Base-by-base conservation (phyloP, 1,140 invertebrate genomes). In the Drosophila cardini region DNA sequence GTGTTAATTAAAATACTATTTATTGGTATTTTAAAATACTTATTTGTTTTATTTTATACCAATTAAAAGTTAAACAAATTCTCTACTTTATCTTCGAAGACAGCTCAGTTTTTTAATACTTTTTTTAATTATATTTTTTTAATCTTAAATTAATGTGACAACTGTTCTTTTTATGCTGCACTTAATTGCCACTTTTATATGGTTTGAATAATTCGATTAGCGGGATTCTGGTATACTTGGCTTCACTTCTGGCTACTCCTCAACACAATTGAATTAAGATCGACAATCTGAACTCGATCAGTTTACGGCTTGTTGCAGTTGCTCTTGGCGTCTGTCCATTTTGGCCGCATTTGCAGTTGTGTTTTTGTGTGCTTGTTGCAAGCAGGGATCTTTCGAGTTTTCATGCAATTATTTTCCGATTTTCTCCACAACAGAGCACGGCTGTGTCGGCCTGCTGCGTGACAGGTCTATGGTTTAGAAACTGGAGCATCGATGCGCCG, bases 321-420 rank as follows among this genome's bases (percentile, higher is more conserved):
- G 57, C 48, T 30, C 38, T 6, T 16, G 15, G 10, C 13, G 30
- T 26, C 30, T 55, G 7, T 42, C 50, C 69, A 36, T 60, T 77
- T 80, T 83, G 72, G 71, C 62, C 70, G 76, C 67, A 42, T 69
- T 74, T 72, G 60, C 76, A 76, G 78, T 78, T 43, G 21, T 26
- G 21, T 26, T 26, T 26, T 26, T 67, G 74, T 70, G 62, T 65
- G 78, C 80, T 74, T 69, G 80, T 68, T 46, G 18, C 79, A 62
- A 79, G 80, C 48, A 89, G 79, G 76, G 76, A 87, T 89, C 84
- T 84, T 63, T 76, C 48, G 26, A 71, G 64, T 83, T 82, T 87
- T 89, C 76, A 72, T 78, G 85, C 84, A 89, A 89, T 89, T 89
- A 89, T 89, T 84, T 87, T 89, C 77, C 40, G 80, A 90, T 89